phyloP scores from a whole-genome alignment of 1,140 invertebrate genomes.

The Drosophila pseudoobscura region DNA sequence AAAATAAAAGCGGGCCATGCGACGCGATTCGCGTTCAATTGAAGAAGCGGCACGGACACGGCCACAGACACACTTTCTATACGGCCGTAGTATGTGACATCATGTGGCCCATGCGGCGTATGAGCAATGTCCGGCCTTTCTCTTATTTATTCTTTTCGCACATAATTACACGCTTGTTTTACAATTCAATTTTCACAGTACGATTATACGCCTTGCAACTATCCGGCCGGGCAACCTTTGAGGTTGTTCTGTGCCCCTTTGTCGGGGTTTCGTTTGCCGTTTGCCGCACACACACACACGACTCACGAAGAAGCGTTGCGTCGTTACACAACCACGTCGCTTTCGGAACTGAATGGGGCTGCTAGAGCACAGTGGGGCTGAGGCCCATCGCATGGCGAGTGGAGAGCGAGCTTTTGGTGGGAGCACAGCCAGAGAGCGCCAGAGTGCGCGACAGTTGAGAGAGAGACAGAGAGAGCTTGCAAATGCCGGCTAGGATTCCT shows the following conservation, averaged over 20 bases:
- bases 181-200: constrained; percentile 23
- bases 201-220: constrained; percentile 8
- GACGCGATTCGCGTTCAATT: constrained; percentile 63
- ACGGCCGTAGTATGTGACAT: constrained; percentile 56
- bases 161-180: constrained; percentile 51
- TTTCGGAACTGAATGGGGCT: constrained; percentile 62
- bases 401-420: constrained; percentile 38
- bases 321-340: constrained; percentile 82
- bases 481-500: constrained; percentile 45
- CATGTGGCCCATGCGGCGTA: constrained; percentile 60
- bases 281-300: constrained; percentile 29
- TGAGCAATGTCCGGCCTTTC: constrained; percentile 40
- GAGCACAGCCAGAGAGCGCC: constrained; percentile 9
- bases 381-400: constrained; percentile 4
- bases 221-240: too few relatives aligned
- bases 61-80: constrained; percentile 65
- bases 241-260: too few relatives aligned
- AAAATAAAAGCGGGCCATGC: constrained; percentile 57
- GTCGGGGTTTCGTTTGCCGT: constrained; percentile 14
- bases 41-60: constrained; percentile 25
- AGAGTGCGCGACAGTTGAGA: background rate
- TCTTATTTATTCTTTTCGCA: constrained; percentile 20
- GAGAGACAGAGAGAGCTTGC: constrained; percentile 25
- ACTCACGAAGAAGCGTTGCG: constrained; percentile 40
- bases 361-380: too few relatives aligned